phyloP scores from a whole-genome alignment of 23 tunicate species.

The Ascidia mentula region DNA sequence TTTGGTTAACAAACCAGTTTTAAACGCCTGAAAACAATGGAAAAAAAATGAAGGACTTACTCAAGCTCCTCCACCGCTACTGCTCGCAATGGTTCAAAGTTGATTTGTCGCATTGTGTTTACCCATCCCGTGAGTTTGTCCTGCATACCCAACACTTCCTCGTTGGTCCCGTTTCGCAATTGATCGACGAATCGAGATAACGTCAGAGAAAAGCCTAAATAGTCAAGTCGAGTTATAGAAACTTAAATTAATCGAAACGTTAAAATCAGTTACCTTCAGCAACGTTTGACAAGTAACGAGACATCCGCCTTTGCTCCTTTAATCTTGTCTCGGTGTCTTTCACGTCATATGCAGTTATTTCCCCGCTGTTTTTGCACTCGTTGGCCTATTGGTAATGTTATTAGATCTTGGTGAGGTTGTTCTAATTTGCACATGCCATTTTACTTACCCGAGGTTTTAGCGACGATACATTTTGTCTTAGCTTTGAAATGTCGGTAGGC shows the following conservation, averaged over 20 bases:
- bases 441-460: not conserved
- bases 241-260: not conserved
- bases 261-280: not conserved
- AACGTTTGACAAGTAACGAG: not conserved
- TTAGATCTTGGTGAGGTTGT: too few species aligned
- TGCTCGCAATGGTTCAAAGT: not conserved
- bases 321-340: not conserved
- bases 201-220: conserved; percentile 5
- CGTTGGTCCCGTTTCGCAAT: conserved; percentile 14
- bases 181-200: conserved; percentile 17
- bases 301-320: not conserved
- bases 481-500: not conserved
- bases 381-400: not conserved
- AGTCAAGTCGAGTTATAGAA: not conserved
- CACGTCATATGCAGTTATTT: not conserved
- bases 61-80: conserved; percentile 21
- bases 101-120: not conserved
- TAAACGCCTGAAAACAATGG: not conserved
- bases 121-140: not conserved
- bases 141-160: conserved; percentile 16
- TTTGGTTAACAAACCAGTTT: not conserved
- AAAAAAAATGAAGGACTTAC: conserved; percentile 20
- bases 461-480: not conserved
- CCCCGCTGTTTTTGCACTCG: not conserved
- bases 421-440: too few species aligned